Conservation (phyloP, 2,888 invertebrate genomes). For the Limnephilus marmoratus region DNA sequence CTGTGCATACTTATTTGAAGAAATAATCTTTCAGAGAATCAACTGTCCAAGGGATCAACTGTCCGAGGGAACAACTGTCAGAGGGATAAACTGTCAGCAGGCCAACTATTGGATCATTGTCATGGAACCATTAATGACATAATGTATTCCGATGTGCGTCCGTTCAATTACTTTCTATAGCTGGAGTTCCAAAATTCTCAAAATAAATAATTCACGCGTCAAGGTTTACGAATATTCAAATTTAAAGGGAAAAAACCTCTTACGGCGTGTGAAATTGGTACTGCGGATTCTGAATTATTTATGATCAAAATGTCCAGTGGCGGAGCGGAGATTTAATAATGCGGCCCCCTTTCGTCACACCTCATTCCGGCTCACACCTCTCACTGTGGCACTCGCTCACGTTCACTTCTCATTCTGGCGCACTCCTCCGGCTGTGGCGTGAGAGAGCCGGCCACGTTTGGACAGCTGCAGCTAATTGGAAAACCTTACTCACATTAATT, state of each 20-base stretch:
- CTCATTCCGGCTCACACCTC: neutral
- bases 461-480: constrained; percentile 62
- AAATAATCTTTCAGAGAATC: too few relatives aligned
- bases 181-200: neutral
- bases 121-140: too few relatives aligned
- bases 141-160: neutral
- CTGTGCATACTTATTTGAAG: too few relatives aligned
- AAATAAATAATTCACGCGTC: neutral
- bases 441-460: constrained; percentile 42
- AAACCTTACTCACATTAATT: constrained; percentile 61
- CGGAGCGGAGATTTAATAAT: constrained; percentile 49
- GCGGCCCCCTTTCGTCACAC: constrained; percentile 27
- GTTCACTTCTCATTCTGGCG: neutral
- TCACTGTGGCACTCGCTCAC: neutral
- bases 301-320: constrained; percentile 44
- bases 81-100: too few relatives aligned
- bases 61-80: too few relatives aligned
- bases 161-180: neutral
- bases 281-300: constrained; percentile 39
- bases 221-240: neutral
- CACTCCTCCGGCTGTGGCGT: neutral
- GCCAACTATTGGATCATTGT: too few relatives aligned
- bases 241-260: neutral
- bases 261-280: constrained; percentile 10
- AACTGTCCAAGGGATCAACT: too few relatives aligned